phyloP scores from a whole-genome alignment of 2,888 invertebrate genomes.

The Mesorhabditis belari region DNA sequence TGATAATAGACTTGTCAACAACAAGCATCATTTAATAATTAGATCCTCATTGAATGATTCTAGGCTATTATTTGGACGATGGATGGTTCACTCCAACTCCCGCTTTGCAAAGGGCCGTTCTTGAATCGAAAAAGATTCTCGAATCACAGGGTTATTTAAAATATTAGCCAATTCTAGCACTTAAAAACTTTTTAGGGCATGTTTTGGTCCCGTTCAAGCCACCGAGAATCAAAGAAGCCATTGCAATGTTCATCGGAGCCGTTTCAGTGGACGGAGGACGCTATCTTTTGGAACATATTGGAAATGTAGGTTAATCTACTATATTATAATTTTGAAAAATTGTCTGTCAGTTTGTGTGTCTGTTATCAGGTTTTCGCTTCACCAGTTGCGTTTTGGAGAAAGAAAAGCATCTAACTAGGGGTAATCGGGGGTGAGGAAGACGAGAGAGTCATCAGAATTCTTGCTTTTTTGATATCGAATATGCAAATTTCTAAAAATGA shows the following conservation, averaged over 20 bases:
- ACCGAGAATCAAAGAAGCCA: constrained; percentile 23
- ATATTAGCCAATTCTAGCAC: too few relatives aligned
- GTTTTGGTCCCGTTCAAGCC: constrained; percentile 37
- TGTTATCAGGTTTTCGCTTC: too few relatives aligned
- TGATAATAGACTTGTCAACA: not conserved
- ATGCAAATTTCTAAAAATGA: not conserved
- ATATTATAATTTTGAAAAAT: not conserved
- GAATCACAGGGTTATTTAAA: constrained; percentile 20
- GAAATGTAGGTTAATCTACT: constrained; percentile 17
- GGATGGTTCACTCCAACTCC: constrained; percentile 45
- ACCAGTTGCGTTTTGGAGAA: too few relatives aligned
- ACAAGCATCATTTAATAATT: not conserved
- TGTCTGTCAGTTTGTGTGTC: too few relatives aligned
- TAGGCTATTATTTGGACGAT: constrained; percentile 38
- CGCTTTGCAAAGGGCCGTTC: constrained; percentile 31
- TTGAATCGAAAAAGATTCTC: constrained; percentile 32
- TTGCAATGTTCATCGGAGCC: constrained; percentile 29
- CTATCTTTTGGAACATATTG: constrained; percentile 22
- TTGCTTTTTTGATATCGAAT: not conserved
- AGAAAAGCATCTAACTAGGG: too few relatives aligned
- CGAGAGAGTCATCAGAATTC: too few relatives aligned
- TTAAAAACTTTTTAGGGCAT: constrained; percentile 15
- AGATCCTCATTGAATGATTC: not conserved
- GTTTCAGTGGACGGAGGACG: constrained; percentile 39
- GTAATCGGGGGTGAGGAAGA: too few relatives aligned